Percentiles rank a stretch among this genome's conserved stretches.
Evolutionary conservation across 2,888 invertebrate genomes (phyloP).

Genomic region (Drosophila monieri): DNA sequence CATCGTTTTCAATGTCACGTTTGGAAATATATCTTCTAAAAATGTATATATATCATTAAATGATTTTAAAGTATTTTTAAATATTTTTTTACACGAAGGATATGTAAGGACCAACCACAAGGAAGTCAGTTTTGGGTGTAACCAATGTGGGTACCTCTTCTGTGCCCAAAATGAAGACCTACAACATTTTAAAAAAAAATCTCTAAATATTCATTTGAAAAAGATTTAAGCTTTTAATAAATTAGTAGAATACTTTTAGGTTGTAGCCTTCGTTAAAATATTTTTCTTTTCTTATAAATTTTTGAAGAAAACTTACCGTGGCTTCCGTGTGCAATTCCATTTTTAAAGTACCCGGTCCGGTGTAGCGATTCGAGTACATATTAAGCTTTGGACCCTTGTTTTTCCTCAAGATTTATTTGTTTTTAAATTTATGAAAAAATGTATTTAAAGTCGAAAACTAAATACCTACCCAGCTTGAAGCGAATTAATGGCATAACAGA

Average conservation of each 20-base stretch:
- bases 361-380: slow-evolving; percentile 87
- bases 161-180: slow-evolving; percentile 87
- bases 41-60: neutral
- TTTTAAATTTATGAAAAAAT: no score
- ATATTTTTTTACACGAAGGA: slow-evolving; percentile 69
- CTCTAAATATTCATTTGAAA: no score
- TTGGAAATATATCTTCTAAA: slow-evolving; percentile 85
- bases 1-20: slow-evolving; percentile 89
- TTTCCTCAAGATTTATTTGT: slow-evolving; percentile 42
- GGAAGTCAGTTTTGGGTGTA: slow-evolving; percentile 86
- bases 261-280: neutral
- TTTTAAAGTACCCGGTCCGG: slow-evolving; percentile 87
- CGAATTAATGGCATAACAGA: slow-evolving; percentile 88
- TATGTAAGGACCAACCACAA: slow-evolving; percentile 86
- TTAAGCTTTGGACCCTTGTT: slow-evolving; percentile 84
- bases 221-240: neutral
- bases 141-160: slow-evolving; percentile 90
- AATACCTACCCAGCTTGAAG: slow-evolving; percentile 84
- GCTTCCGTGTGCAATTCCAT: slow-evolving; percentile 85
- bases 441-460: neutral
- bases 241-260: neutral
- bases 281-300: neutral
- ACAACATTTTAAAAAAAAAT: neutral
- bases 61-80: no score
- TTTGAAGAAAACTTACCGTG: slow-evolving; percentile 83